A percentile compares a stretch with the other conserved stretches of the same genome.
Evolutionary conservation across 2,797 vertebrate species (phyloP).

Genomic region (Gallirallus australis): DNA sequence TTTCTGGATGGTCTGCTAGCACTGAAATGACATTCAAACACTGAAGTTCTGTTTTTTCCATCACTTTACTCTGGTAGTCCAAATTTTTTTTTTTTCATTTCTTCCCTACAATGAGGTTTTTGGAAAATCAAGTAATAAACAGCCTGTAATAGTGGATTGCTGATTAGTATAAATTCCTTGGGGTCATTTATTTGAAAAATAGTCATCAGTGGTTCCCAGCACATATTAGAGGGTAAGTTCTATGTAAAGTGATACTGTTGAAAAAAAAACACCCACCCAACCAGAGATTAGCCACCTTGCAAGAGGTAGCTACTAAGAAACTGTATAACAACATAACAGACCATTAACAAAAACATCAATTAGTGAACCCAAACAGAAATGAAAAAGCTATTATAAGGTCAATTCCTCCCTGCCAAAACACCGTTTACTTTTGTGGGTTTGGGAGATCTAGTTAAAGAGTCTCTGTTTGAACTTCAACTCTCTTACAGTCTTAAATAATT

Average conservation of each 20-base stretch:
- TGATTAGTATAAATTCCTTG: neutral
- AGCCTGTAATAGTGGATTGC: rapidly evolving
- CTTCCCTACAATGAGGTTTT: neutral
- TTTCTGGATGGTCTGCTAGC: neutral
- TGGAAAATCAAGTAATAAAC: neutral
- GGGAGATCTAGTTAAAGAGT: neutral
- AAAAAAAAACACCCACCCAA: neutral
- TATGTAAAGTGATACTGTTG: neutral
- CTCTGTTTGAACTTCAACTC: neutral
- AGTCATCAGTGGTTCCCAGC: neutral
- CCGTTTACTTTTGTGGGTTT: neutral
- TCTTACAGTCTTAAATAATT: neutral
- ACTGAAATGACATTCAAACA: neutral
- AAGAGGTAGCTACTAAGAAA: neutral
- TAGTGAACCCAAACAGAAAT: neutral
- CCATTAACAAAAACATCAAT: neutral
- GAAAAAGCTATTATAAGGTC: neutral
- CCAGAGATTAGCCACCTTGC: neutral
- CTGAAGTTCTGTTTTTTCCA: neutral
- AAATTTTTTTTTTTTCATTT: neutral
- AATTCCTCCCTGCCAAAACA: neutral
- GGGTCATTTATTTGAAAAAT: neutral
- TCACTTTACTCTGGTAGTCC: neutral
- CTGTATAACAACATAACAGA: neutral
- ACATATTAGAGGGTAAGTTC: neutral